Evolutionary conservation across 2,888 invertebrate species (phyloP).

Genomic region (Callosobruchus maculatus): DNA sequence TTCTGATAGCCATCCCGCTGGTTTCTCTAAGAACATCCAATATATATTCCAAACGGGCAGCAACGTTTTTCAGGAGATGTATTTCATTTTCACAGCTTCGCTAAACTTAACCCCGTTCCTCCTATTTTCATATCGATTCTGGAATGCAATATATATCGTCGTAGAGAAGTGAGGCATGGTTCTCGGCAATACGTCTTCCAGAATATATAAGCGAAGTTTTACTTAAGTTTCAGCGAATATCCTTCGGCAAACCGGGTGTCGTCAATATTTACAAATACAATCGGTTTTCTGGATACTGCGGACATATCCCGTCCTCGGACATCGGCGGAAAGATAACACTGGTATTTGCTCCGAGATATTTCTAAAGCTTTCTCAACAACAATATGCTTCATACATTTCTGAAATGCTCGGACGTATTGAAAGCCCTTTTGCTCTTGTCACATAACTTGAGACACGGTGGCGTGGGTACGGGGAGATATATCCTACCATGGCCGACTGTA

Average conservation of each 20-base stretch:
- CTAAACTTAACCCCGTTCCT: background rate
- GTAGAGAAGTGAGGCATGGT: background rate
- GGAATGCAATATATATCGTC: background rate
- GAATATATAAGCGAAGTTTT: background rate
- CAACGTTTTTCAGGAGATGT: background rate
- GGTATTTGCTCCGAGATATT: background rate
- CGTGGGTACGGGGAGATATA: no score
- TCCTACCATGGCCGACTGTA: no score
- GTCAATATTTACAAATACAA: background rate
- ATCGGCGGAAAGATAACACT: background rate
- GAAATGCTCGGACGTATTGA: no score
- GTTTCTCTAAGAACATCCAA: background rate
- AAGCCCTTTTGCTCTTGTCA: no score
- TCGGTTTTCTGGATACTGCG: background rate
- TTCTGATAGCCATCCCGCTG: background rate
- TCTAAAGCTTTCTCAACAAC: no score
- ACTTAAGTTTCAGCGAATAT: background rate
- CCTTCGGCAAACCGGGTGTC: background rate
- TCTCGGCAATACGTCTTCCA: background rate
- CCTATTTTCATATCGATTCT: background rate
- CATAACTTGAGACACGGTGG: no score
- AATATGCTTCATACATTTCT: no score
- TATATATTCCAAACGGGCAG: background rate
- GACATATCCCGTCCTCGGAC: background rate
- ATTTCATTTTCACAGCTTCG: background rate